Evolutionary conservation across 2,113 vertebrate species (phyloP).

Genomic region (Poeciliopsis occidentalis): DNA sequence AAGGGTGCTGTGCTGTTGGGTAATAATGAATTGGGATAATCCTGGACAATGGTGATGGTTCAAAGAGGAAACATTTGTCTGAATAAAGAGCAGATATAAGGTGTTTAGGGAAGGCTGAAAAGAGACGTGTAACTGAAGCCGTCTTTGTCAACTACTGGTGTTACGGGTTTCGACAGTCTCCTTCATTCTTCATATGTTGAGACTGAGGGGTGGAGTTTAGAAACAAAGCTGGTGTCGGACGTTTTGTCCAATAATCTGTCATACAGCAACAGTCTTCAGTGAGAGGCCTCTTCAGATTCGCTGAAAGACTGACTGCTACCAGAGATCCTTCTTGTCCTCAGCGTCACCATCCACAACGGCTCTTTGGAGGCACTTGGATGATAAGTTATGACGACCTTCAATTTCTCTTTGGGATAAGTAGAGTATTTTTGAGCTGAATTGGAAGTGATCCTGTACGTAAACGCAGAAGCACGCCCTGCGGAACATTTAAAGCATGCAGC

Average conservation of each 20-base stretch:
- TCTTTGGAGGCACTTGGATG: too few relatives aligned
- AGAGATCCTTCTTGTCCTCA: too few relatives aligned
- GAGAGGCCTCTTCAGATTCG: too few relatives aligned
- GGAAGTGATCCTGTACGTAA: neutral
- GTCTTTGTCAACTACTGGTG: neutral
- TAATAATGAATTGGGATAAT: neutral
- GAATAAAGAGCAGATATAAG: neutral
- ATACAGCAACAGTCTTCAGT: too few relatives aligned
- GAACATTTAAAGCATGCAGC: neutral
- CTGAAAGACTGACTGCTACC: too few relatives aligned
- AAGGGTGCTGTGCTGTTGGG: neutral
- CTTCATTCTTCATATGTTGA: neutral
- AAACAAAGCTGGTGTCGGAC: too few relatives aligned
- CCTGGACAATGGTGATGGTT: neutral
- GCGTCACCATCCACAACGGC: too few relatives aligned
- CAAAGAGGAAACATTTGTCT: neutral
- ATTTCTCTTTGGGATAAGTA: too few relatives aligned
- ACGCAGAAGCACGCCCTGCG: neutral
- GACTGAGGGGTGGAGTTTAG: neutral
- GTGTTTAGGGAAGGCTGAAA: neutral
- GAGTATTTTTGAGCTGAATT: too few relatives aligned
- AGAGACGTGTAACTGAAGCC: neutral
- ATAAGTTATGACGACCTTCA: too few relatives aligned
- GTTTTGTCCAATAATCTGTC: too few relatives aligned
- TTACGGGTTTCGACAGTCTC: neutral